phyloP scores from a whole-genome alignment of 2,113 vertebrate genomes.

The Albula goreensis region DNA sequence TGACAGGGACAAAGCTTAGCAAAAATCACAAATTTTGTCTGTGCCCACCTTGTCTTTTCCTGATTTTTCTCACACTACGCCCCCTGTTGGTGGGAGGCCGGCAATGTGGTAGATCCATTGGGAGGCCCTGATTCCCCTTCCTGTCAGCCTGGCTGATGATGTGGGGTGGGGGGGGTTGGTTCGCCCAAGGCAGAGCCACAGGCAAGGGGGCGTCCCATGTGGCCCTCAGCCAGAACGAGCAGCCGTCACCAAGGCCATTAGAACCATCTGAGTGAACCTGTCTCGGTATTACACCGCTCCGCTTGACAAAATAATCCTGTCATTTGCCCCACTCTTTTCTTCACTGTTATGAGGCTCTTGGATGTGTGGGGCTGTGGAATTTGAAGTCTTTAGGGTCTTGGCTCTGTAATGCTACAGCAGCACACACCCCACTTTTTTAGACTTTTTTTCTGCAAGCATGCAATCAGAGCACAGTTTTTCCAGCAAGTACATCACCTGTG shows the following conservation, averaged over 20 bases:
- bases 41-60: not conserved
- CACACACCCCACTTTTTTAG: not conserved
- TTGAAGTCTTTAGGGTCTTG: not conserved
- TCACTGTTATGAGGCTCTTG: slow-evolving; percentile 36
- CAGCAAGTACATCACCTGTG: too few relatives aligned
- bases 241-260: slow-evolving; percentile 47
- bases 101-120: slow-evolving; percentile 27
- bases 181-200: slow-evolving; percentile 50
- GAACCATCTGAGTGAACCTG: slow-evolving; percentile 47
- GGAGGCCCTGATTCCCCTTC: slow-evolving; percentile 42
- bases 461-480: too few relatives aligned
- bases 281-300: slow-evolving; percentile 51
- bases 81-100: slow-evolving; percentile 40
- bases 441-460: not conserved
- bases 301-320: slow-evolving; percentile 58
- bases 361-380: slow-evolving; percentile 33
- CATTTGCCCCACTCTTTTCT: slow-evolving; percentile 29
- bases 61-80: slow-evolving; percentile 20
- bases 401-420: slow-evolving; percentile 18
- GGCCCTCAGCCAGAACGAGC: slow-evolving; percentile 42
- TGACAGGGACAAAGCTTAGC: not conserved
- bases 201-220: slow-evolving; percentile 43
- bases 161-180: slow-evolving; percentile 7
- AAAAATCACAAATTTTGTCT: not conserved
- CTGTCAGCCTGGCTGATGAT: slow-evolving; percentile 41